Evolutionary conservation across 1,140 invertebrate species (phyloP).

Genomic region (Maconellicoccus hirsutus): DNA sequence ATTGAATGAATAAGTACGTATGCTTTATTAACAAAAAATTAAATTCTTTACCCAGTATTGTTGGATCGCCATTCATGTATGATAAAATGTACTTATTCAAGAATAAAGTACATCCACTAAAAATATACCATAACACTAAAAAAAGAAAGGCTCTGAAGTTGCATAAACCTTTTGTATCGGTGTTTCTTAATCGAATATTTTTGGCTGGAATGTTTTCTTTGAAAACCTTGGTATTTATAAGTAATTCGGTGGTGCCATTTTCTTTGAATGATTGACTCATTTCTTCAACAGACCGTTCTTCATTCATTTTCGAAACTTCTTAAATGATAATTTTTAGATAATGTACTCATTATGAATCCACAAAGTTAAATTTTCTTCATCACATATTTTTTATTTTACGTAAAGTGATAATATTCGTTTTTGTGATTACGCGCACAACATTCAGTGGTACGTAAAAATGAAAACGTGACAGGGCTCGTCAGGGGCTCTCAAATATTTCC

Average conservation of each 20-base stretch:
- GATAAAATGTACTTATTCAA: constrained; percentile 74
- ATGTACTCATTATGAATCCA: no score
- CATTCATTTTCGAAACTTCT: not conserved
- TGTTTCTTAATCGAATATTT: not conserved
- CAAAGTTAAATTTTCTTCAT: no score
- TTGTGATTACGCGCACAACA: no score
- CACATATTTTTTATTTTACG: no score
- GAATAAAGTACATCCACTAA: constrained; percentile 66
- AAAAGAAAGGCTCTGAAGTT: constrained; percentile 55
- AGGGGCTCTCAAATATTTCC: no score
- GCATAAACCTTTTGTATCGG: constrained; percentile 40
- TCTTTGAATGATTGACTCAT: not conserved
- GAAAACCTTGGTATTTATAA: not conserved
- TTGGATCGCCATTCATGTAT: constrained; percentile 64
- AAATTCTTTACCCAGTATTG: constrained; percentile 52
- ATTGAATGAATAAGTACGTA: not conserved
- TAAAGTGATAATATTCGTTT: no score
- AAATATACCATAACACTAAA: constrained; percentile 62
- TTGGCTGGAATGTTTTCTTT: constrained; percentile 1
- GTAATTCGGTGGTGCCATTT: not conserved
- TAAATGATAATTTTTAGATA: no score
- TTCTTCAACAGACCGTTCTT: not conserved
- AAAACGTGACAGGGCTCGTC: no score
- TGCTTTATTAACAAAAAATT: constrained; percentile 15
- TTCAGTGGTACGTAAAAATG: no score